phyloP scores from a whole-genome alignment of 2,888 invertebrate species.

The Aleiodes alternator region DNA sequence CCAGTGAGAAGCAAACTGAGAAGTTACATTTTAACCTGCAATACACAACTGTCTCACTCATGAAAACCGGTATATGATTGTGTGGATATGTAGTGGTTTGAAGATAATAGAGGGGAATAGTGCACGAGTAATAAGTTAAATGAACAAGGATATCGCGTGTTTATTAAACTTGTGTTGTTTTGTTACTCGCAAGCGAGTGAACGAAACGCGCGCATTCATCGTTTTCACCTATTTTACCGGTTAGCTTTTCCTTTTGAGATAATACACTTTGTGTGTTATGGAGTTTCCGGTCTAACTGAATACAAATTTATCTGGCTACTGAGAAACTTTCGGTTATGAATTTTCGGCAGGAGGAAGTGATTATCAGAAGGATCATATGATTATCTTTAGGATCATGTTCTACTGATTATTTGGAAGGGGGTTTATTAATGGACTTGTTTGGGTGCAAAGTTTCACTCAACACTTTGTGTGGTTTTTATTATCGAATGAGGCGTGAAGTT shows the following conservation, averaged over 20 bases:
- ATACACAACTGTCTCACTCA: background rate
- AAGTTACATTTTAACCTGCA: too few relatives aligned
- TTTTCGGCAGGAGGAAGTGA: too few relatives aligned
- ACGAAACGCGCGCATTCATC: background rate
- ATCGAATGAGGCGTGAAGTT: too few relatives aligned
- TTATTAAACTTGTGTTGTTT: background rate
- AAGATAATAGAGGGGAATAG: conserved; percentile 9
- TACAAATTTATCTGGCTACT: too few relatives aligned
- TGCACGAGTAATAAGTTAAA: background rate
- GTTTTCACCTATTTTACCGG: conserved; percentile 14
- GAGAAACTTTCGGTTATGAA: too few relatives aligned
- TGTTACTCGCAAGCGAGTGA: background rate
- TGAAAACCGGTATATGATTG: background rate
- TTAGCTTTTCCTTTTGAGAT: background rate
- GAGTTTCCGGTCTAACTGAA: too few relatives aligned
- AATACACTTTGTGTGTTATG: background rate
- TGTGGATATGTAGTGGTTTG: background rate
- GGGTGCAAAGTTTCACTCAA: too few relatives aligned
- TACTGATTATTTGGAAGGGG: too few relatives aligned
- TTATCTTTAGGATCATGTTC: too few relatives aligned
- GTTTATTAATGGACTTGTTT: too few relatives aligned
- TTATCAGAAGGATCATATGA: too few relatives aligned
- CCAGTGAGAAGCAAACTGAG: conserved; percentile 1
- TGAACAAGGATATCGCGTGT: conserved; percentile 2
- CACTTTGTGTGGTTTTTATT: too few relatives aligned